Evolutionary conservation across 2,888 invertebrate genomes (phyloP), one percentile per base, ranked within the genome.

Genomic region (Cataglyphis cursor): DNA sequence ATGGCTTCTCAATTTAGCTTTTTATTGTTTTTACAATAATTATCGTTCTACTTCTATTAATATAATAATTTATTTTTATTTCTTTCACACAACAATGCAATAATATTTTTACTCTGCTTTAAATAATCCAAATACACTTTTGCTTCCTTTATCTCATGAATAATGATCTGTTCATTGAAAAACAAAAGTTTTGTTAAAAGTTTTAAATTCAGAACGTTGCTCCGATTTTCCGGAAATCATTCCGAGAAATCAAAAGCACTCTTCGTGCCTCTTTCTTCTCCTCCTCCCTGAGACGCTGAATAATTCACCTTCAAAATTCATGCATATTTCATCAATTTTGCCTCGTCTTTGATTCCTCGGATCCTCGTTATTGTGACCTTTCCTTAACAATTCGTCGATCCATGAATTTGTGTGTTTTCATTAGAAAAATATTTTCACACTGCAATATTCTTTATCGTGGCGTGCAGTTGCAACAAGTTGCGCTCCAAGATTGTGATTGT

Each of bases 241-340:
- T 15, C 21, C 12, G 31, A 70, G 78, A 80, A 80, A 72, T 59
- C 59, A 35, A 78, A 59, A 72, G 24, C 59, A 57, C 12, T 57
- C 78, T 18, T 59, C 10, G 31, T 59, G 18, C 3, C 18, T 54
- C 8, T 31, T 54, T 31, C 48, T 28, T 15, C 15, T 18, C 31
- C 8, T 28, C 18, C 15, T 18, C 41, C 12, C 21, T 21, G 35
- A 57, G n/a, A 57, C 18, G 31, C 12, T 80, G 59, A 72, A 72
- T 80, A 80, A 80, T 80, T 80, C 72, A 80, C 44, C 24, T 35
- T 72, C 72, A 72, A 80, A 80, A 80, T 41, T 59, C 72, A 72
- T 80, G 44, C 41, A 80, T 80, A 80, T 80, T 80, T 80, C 72
- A 80, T 72, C 35, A 24, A 59, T 80, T 59, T 35, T 21, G 15